These are phyloP conservation scores for Catocala sponsa DNA, from an alignment of 2,888 invertebrate species.

Conservation along the genomic window DNA sequence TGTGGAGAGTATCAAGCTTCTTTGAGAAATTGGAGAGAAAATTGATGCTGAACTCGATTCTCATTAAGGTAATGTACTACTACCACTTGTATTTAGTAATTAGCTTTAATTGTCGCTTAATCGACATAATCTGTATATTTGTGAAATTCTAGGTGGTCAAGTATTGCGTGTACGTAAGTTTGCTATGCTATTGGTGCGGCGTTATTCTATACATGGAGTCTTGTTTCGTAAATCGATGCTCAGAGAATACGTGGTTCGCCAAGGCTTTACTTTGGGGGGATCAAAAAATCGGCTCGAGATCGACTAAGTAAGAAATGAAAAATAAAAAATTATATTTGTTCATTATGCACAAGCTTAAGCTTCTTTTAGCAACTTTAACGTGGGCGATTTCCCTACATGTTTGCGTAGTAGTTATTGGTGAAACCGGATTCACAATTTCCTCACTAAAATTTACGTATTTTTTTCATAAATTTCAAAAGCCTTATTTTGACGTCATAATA, in stretches of 20 bases:
- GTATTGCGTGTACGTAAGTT: constrained; percentile 78
- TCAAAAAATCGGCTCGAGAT: constrained; percentile 31
- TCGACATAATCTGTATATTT: not conserved
- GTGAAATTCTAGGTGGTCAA: constrained; percentile 71
- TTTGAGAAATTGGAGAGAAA: constrained; percentile 80
- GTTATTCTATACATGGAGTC: constrained; percentile 84
- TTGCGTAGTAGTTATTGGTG: constrained; percentile 3
- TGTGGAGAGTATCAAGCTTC: constrained; percentile 82
- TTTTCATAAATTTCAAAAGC: no score
- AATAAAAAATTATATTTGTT: not conserved
- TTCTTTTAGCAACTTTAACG: constrained; percentile 5
- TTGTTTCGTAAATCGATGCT: constrained; percentile 82
- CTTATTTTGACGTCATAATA: no score
- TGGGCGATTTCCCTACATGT: constrained; percentile 16
- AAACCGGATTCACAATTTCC: constrained; percentile 28
- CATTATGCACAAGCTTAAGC: not conserved
- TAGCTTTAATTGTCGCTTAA: not conserved
- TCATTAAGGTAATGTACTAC: constrained; percentile 69
- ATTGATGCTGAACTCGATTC: constrained; percentile 72
- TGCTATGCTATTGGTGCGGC: constrained; percentile 86
- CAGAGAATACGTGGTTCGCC: constrained; percentile 83
- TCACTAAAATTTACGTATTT: constrained; percentile 7
- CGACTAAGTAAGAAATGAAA: constrained; percentile 57
- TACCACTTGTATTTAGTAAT: constrained; percentile 7
- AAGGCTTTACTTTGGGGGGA: constrained; percentile 70